Evolutionary conservation across 2,113 vertebrate genomes (phyloP).

Genomic region (Caranx melampygus): DNA sequence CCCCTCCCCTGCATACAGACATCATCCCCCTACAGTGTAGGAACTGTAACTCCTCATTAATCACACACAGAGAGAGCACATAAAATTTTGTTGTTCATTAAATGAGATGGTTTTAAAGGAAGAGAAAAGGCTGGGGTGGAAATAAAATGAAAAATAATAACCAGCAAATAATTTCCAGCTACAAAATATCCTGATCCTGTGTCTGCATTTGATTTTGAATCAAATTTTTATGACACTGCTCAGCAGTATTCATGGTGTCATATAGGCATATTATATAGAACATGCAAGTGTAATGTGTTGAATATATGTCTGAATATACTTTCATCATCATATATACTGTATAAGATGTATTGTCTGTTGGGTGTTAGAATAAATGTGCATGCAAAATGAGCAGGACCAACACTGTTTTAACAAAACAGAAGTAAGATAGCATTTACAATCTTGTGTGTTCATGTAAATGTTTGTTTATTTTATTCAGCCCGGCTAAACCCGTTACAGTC

Average conservation of each 20-base stretch:
- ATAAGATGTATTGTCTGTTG: too few species aligned
- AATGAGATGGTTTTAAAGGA: conserved; percentile 27
- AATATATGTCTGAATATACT: neutral
- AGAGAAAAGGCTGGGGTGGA: conserved; percentile 17
- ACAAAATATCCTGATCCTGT: conserved; percentile 1
- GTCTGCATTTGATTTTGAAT: neutral
- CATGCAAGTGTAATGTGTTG: too few species aligned
- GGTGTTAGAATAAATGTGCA: too few species aligned
- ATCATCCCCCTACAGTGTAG: conserved; percentile 27
- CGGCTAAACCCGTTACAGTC: neutral
- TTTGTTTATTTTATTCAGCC: neutral
- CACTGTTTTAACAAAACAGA: neutral
- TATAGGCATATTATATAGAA: neutral
- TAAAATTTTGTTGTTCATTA: conserved; percentile 45
- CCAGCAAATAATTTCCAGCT: neutral
- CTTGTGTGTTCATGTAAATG: neutral
- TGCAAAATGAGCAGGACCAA: neutral
- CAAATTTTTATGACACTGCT: conserved; percentile 1
- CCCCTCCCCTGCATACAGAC: conserved; percentile 19
- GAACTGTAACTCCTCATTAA: conserved; percentile 59
- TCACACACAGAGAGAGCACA: conserved; percentile 41
- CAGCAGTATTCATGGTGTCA: neutral
- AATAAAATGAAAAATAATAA: conserved; percentile 36
- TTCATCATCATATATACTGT: too few species aligned
- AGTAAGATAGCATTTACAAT: neutral